Percentiles rank a stretch among this genome's conserved stretches.
These are phyloP conservation scores for Arctia plantaginis DNA, from an alignment of 2,888 invertebrate species.

Conservation along the genomic window DNA sequence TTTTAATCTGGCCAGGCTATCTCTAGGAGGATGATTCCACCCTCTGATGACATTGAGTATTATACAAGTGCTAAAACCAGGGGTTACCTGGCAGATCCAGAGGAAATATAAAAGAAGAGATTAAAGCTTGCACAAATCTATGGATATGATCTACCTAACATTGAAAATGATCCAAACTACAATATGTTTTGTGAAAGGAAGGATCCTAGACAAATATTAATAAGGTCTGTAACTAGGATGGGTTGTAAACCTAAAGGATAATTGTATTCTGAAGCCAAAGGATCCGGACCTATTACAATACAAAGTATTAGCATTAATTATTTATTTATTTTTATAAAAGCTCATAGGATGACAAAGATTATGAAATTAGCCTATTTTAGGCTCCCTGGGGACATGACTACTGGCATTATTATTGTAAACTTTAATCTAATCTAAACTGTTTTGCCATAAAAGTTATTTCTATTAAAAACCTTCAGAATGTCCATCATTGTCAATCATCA, in stretches of 20 bases:
- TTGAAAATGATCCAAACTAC: constrained; percentile 91
- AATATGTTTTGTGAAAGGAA: constrained; percentile 92
- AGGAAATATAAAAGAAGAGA: constrained; percentile 92
- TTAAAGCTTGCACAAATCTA: constrained; percentile 95
- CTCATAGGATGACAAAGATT: too few species aligned
- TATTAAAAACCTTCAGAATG: too few species aligned
- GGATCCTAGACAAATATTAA: constrained; percentile 97
- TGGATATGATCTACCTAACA: constrained; percentile 94
- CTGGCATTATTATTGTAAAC: too few species aligned
- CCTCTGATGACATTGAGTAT: constrained; percentile 95
- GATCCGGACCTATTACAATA: constrained; percentile 86
- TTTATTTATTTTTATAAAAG: too few species aligned
- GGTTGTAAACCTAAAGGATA: constrained; percentile 95
- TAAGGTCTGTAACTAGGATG: constrained; percentile 97
- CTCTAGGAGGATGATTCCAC: constrained; percentile 96
- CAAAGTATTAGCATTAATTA: too few species aligned
- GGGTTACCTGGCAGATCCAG: constrained; percentile 98
- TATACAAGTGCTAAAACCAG: constrained; percentile 94
- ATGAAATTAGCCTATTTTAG: too few species aligned
- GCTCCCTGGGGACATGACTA: too few species aligned
- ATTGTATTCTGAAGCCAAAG: constrained; percentile 95
- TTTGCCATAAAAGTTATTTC: too few species aligned
- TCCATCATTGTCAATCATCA: too few species aligned
- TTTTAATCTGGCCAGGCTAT: constrained; percentile 96
- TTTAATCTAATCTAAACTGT: too few species aligned